Evolutionary conservation across 2,797 vertebrate genomes (phyloP), one percentile per base, ranked within the genome.

Genomic region (Thamnophis elegans): DNA sequence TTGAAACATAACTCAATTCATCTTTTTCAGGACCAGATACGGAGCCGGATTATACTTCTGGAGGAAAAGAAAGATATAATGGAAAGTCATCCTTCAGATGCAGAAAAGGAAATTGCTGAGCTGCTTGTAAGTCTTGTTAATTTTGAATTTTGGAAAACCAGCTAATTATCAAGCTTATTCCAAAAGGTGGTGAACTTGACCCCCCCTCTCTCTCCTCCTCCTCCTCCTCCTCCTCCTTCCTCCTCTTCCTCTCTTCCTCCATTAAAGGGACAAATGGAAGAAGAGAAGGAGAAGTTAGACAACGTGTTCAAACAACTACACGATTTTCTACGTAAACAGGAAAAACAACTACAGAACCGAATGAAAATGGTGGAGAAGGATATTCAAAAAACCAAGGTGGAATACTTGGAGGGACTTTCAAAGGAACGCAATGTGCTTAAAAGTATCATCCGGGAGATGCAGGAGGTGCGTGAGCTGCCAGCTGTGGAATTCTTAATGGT

Each of bases 31-130:
- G 96, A 94, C 0, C 94, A 96, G 89, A 94, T 97, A 94, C 95
- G 96, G n/a, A 92, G 88, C 53, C 86, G 92, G 0, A 93, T 97
- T 26, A 92, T 94, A 60, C 93, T 94, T 16, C 88, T 95, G 12
- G 95, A 86, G 93, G 95, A 96, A 73, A 96, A 97, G 42, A 95
- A 96, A 94, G 94, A 96, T 53, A 96, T 97, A 1, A 95, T 93
- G 0, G 73, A 96, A 92, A 92, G 95, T 14, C 96, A 94, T 91
- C 96, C 96, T 60, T 94, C 94, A 53, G 93, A 82, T 1, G 89
- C 92, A 0, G 94, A 90, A 13, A 88, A 94, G 82, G 96, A 65
- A 87, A 93, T 11, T n/a, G 12, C 0, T 0, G 90, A 90, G 32
- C 10, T 91, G 51, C 85, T 91, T 68, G 91, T 91, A 58, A 91